These are phyloP conservation scores for Atlantisia rogersi DNA, from an alignment of 2,113 vertebrate species.

Conservation along the genomic window DNA sequence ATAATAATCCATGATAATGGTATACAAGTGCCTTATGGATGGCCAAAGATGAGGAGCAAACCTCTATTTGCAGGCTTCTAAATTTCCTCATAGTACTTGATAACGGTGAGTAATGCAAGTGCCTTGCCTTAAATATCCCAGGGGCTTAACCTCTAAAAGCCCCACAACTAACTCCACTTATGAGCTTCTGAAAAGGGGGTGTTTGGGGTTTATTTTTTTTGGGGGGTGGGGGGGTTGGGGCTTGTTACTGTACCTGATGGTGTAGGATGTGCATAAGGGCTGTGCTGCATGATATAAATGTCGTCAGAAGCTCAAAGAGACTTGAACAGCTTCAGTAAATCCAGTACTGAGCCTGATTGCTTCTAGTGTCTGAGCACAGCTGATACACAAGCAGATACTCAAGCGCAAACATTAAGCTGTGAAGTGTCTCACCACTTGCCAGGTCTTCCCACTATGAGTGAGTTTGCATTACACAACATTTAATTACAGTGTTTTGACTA, in stretches of 20 bases:
- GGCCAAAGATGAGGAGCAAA: background rate
- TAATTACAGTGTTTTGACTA: conserved; percentile 62
- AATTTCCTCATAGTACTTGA: background rate
- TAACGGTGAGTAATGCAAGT: background rate
- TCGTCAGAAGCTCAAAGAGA: background rate
- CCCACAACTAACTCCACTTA: background rate
- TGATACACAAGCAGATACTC: conserved; percentile 1
- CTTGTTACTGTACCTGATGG: background rate
- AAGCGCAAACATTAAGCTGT: conserved; percentile 13
- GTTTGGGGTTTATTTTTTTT: too few relatives aligned
- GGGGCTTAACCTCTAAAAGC: background rate
- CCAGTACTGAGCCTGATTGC: background rate
- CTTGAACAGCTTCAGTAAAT: background rate
- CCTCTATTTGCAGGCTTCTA: background rate
- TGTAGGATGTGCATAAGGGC: background rate
- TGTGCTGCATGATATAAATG: background rate
- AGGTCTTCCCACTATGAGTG: conserved; percentile 31
- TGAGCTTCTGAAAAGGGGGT: background rate
- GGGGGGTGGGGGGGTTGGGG: too few relatives aligned
- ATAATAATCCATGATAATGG: background rate
- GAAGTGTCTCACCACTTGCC: conserved; percentile 17
- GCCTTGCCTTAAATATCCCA: background rate
- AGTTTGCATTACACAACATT: conserved; percentile 40
- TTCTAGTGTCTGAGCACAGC: background rate
- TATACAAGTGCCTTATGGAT: background rate